Conservation (phyloP, 2,797 vertebrate species). For the Glyptemys insculpta region DNA sequence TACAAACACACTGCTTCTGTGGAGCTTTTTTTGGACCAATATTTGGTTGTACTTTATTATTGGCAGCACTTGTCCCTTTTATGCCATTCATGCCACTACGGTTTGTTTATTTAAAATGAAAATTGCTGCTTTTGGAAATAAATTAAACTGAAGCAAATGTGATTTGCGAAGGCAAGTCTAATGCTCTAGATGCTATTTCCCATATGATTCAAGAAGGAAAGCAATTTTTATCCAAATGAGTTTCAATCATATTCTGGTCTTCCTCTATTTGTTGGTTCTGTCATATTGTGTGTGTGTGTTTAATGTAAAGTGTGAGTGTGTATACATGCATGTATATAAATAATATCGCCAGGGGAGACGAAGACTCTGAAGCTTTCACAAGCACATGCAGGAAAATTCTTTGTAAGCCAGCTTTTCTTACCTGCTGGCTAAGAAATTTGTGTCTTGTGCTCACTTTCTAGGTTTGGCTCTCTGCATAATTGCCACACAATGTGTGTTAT, state of each 20-base stretch:
- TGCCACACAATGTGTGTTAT: neutral
- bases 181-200: neutral
- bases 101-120: neutral
- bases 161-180: neutral
- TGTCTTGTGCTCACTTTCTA: neutral
- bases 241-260: neutral
- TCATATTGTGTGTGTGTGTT: neutral
- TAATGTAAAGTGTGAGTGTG: no score
- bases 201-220: neutral
- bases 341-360: neutral
- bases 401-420: neutral
- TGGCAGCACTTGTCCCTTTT: neutral
- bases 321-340: neutral
- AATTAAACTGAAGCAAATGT: neutral
- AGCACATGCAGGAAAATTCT: neutral
- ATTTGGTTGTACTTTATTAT: neutral
- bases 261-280: neutral
- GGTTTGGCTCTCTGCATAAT: neutral
- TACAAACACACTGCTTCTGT: neutral
- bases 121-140: neutral
- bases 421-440: neutral
- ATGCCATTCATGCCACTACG: neutral
- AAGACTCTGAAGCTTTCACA: neutral
- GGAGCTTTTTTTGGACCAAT: neutral
- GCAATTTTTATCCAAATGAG: neutral